Evolutionary conservation across 2,113 vertebrate species (phyloP).

Genomic region (Ovibos moschatus): DNA sequence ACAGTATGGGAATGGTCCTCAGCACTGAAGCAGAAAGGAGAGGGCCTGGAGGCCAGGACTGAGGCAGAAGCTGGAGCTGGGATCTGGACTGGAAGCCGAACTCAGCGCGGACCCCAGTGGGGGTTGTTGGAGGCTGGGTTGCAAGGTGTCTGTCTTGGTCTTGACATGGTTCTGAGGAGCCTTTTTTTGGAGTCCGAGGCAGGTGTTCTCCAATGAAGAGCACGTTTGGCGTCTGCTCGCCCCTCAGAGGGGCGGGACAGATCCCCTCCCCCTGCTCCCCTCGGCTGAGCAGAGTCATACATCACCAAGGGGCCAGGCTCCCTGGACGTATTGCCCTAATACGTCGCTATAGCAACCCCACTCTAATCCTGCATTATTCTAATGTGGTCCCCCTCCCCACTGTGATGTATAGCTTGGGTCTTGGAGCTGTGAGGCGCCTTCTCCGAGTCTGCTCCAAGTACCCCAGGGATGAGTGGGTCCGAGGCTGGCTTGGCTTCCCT

Average conservation of each 20-base stretch:
- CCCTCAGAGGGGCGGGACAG: slow-evolving; percentile 51
- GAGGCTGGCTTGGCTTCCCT: slow-evolving; percentile 7
- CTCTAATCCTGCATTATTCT: slow-evolving; percentile 84
- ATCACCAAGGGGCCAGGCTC: slow-evolving; percentile 79
- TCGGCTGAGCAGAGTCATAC: slow-evolving; percentile 75
- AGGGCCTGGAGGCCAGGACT: not conserved
- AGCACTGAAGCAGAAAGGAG: not conserved
- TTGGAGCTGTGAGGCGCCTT: slow-evolving; percentile 63
- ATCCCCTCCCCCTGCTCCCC: slow-evolving; percentile 66
- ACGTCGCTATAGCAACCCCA: slow-evolving; percentile 84
- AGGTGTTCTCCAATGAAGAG: slow-evolving; percentile 32
- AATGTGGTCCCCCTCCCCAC: slow-evolving; percentile 79
- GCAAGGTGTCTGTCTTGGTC: not conserved
- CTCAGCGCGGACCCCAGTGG: not conserved
- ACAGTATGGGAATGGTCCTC: not conserved
- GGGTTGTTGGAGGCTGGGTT: not conserved
- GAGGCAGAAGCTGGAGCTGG: not conserved
- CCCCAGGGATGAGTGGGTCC: slow-evolving; percentile 23
- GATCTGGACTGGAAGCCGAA: not conserved
- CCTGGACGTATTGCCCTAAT: slow-evolving; percentile 84
- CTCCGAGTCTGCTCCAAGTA: slow-evolving; percentile 19
- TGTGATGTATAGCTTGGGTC: slow-evolving; percentile 80
- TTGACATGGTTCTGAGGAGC: slow-evolving; percentile 36
- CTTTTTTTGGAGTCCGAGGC: slow-evolving; percentile 35
- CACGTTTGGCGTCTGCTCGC: slow-evolving; percentile 44